These are phyloP conservation scores for Hoplostethus atlanticus DNA, from an alignment of 2,797 vertebrate species.

Conservation along the genomic window DNA sequence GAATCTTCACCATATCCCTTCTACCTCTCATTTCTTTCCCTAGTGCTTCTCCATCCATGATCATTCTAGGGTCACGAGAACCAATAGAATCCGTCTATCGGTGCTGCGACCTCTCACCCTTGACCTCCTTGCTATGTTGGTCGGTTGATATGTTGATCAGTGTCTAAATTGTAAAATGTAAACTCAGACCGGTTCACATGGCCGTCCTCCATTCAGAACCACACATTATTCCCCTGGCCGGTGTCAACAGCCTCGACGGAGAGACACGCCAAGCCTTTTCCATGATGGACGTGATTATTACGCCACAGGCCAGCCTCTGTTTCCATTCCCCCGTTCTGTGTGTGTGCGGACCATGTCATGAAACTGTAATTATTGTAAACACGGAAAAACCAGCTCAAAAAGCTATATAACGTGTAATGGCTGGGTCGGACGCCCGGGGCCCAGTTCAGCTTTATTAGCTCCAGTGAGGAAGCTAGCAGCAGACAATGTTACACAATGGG, in stretches of 20 bases:
- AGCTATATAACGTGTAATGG: constrained; percentile 57
- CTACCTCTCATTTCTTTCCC: background rate
- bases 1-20: background rate
- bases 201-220: constrained; percentile 24
- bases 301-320: constrained; percentile 39
- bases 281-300: constrained; percentile 55
- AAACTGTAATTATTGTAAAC: constrained; percentile 51
- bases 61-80: background rate
- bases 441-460: constrained; percentile 61
- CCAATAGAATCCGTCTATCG: background rate
- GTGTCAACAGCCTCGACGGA: constrained; percentile 39
- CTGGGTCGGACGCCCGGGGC: constrained; percentile 49
- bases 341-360: constrained; percentile 12
- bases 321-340: constrained; percentile 38
- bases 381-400: constrained; percentile 43
- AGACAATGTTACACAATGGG: constrained; percentile 44
- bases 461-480: constrained; percentile 38
- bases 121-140: background rate
- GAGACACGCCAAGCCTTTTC: constrained; percentile 9
- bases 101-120: constrained; percentile 24
- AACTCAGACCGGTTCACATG: constrained; percentile 29
- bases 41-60: background rate
- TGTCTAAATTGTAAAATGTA: too few species aligned
- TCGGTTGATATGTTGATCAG: background rate
- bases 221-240: constrained; percentile 39